phyloP scores from a whole-genome alignment of 2,797 vertebrate genomes.

The Takifugu ocellatus region DNA sequence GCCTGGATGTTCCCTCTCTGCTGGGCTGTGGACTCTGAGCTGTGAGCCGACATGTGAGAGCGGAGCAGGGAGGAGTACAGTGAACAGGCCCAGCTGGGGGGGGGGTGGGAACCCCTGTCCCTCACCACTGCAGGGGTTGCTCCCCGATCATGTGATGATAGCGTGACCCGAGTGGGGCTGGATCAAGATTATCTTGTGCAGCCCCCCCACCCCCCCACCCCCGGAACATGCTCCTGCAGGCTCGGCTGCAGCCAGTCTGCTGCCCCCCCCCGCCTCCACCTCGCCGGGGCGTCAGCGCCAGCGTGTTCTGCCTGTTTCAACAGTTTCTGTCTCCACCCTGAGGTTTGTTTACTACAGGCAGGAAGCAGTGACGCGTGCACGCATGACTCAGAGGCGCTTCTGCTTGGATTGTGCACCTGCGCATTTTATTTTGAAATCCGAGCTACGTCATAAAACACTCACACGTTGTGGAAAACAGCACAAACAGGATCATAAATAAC shows the following conservation, averaged over 20 bases:
- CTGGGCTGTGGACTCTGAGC: slow-evolving; percentile 15
- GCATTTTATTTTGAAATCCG: slow-evolving; percentile 27
- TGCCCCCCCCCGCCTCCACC: too few relatives aligned
- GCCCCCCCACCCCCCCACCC: too few relatives aligned
- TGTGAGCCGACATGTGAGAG: slow-evolving; percentile 65
- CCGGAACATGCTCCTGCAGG: background rate
- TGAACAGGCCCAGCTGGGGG: slow-evolving; percentile 14
- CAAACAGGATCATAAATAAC: slow-evolving; percentile 40
- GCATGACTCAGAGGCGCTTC: slow-evolving; percentile 25
- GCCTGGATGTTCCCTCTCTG: slow-evolving; percentile 53
- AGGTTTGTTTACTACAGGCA: slow-evolving; percentile 21
- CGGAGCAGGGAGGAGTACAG: slow-evolving; percentile 39
- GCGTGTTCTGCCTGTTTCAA: slow-evolving; percentile 50
- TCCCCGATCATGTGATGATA: slow-evolving; percentile 26
- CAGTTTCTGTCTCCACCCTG: slow-evolving; percentile 51
- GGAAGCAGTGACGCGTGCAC: background rate
- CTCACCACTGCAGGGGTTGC: slow-evolving; percentile 16
- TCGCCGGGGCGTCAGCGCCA: slow-evolving; percentile 16
- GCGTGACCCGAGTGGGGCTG: slow-evolving; percentile 26
- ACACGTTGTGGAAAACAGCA: slow-evolving; percentile 28
- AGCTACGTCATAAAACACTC: background rate
- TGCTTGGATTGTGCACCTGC: slow-evolving; percentile 30
- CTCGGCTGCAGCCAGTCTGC: background rate
- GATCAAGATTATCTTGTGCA: background rate
- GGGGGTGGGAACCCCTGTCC: slow-evolving; percentile 7